A percentile compares a stretch with the other conserved stretches of the same genome.
Conservation (phyloP, 2,113 vertebrate species). For the Pontoporia blainvillei region DNA sequence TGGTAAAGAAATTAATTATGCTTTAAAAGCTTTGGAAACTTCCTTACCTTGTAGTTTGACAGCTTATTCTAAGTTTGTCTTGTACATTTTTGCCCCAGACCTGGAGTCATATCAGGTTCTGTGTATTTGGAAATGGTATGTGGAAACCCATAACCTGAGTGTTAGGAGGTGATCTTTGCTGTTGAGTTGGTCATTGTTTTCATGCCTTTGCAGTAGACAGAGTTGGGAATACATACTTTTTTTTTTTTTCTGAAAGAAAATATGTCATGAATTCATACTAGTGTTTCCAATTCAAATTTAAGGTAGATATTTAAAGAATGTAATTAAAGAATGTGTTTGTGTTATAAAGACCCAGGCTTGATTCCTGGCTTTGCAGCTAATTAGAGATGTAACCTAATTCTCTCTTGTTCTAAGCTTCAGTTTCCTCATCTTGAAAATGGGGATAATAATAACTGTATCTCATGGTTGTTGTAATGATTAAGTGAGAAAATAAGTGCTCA, state of each 20-base stretch:
- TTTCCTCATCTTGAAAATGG: not conserved
- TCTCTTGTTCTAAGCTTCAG: not conserved
- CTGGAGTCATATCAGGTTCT: not conserved
- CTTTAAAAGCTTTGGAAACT: not conserved
- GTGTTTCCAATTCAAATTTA: not conserved
- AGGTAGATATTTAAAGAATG: not conserved
- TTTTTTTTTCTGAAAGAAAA: not conserved
- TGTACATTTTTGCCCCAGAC: not conserved
- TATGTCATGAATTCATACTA: not conserved
- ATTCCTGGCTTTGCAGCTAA: not conserved
- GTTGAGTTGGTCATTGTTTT: not conserved
- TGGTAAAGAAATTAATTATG: not conserved
- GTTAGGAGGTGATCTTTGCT: not conserved
- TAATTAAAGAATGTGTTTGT: not conserved
- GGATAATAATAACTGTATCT: not conserved
- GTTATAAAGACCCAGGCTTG: not conserved
- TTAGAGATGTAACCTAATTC: not conserved
- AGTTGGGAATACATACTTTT: not conserved
- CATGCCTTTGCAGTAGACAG: not conserved
- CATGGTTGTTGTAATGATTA: not conserved
- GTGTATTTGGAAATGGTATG: not conserved
- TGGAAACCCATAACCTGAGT: not conserved
- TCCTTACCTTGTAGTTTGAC: not conserved
- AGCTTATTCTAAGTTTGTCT: not conserved
- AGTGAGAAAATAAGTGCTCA: not conserved